Base-by-base conservation (phyloP, 2,797 vertebrate species). In the Sorex maritimensis region DNA sequence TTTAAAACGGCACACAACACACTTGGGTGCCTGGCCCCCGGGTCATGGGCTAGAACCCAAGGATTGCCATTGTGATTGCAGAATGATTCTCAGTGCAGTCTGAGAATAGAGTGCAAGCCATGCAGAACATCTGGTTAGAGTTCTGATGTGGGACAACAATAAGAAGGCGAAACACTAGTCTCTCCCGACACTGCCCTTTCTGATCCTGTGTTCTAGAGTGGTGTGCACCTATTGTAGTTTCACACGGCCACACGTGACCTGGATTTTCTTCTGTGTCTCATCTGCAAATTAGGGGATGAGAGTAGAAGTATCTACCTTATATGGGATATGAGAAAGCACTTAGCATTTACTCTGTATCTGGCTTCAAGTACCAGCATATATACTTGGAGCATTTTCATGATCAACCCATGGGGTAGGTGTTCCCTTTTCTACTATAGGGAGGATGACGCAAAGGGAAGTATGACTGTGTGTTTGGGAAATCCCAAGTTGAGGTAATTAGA, bases 201-300 rank as follows among this genome's bases (percentile, higher is more conserved):
- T 44, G 41, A 44, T 44, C 41, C 41, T 44, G 41, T 11, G 55
- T 84, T 91, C 24, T 49, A 88, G 52, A 61, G 55, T 69, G 24
- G 83, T 94, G 63, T 74, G 69, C 4, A 49, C 19, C 49, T n/a
- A 72, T 9, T 28, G 14, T 7, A 28, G 24, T 85, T 46, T 87
- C 84, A 46, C 15, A 82, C 68, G 78, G 55, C 44, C 28, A 13
- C 67, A n/a, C 68, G 26, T 86, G 46, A 83, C 77, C 87, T 61
- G 63, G 81, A 83, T 24, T 86, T 65, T 38, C 63, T 24, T 79
- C 30, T 65, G 17, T 85, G 28, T 67, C n/a, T 73, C 24, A 12
- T 90, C 58, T 84, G 28, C 77, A 41, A 79, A 82, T 80, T 71
- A 5, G 67, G 24, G 13, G 61, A 21, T 86, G 41, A 67, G 14